These are phyloP conservation scores for Chamaetylas fuelleborni DNA, from an alignment of 2,113 vertebrate genomes.

Conservation along the genomic window DNA sequence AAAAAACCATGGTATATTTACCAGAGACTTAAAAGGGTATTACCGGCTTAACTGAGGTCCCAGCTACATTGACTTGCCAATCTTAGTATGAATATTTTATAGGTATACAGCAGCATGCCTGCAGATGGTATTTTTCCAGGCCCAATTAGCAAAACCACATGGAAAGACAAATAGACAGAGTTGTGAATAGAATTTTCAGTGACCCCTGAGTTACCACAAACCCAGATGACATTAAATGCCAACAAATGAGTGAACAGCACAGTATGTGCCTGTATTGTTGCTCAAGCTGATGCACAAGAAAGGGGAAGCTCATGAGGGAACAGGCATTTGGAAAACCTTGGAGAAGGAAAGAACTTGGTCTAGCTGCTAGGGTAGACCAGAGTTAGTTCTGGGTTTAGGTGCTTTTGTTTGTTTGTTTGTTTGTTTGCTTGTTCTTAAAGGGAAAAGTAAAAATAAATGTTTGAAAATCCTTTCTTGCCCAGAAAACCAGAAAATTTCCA, in stretches of 20 bases:
- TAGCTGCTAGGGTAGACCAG: neutral
- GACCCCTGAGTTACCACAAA: neutral
- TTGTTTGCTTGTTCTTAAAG: neutral
- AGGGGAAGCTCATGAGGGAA: neutral
- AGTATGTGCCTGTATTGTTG: neutral
- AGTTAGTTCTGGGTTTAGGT: neutral
- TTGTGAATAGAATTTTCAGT: neutral
- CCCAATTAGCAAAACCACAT: neutral
- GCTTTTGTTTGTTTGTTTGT: neutral
- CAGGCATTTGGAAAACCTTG: neutral
- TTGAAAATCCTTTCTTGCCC: neutral
- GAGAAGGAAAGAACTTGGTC: neutral
- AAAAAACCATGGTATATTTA: slow-evolving; percentile 10
- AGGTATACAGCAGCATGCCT: neutral
- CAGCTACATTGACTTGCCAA: neutral
- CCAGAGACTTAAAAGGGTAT: neutral
- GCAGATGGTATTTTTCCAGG: neutral
- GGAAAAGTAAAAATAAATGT: neutral
- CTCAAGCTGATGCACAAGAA: neutral
- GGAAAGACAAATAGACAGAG: neutral
- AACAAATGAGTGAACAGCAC: neutral
- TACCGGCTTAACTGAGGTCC: neutral
- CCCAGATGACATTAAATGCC: neutral
- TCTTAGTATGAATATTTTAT: slow-evolving; percentile 17
- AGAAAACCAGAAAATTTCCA: neutral